Conservation (phyloP, 2,888 invertebrate genomes). For the Chalcosyrphus nemorum region DNA sequence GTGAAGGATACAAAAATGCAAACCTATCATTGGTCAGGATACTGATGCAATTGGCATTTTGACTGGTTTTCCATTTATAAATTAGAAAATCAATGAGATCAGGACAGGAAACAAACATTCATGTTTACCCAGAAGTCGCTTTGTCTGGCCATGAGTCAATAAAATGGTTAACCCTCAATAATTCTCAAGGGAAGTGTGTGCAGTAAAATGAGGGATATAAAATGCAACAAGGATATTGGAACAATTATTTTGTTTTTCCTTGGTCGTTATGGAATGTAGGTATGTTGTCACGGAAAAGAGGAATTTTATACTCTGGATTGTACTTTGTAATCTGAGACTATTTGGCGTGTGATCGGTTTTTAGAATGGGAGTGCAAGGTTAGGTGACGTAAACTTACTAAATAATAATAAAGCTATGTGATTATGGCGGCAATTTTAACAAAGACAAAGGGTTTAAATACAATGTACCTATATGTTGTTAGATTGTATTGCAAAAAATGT, state of each 20-base stretch:
- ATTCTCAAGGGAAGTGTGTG: conserved; percentile 6
- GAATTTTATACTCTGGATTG: conserved; percentile 3
- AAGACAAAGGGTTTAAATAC: no score
- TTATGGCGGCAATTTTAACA: no score
- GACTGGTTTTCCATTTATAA: not conserved
- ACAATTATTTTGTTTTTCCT: conserved; percentile 21
- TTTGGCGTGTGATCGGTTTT: no score
- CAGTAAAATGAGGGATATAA: not conserved
- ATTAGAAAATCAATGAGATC: not conserved
- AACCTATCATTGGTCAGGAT: not conserved
- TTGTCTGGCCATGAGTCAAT: conserved; percentile 15
- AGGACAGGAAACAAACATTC: not conserved
- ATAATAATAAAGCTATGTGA: no score
- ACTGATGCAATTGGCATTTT: not conserved
- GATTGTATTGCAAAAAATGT: no score
- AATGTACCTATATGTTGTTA: no score
- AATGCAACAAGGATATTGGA: conserved; percentile 27
- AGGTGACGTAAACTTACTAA: no score
- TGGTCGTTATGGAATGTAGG: not conserved
- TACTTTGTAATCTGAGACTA: no score
- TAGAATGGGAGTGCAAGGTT: no score
- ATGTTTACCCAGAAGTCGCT: not conserved
- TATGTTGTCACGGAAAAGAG: not conserved
- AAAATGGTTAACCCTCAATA: conserved; percentile 21
- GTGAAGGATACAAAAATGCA: not conserved